phyloP scores from a whole-genome alignment of 2,797 vertebrate genomes.

The Crenuchus spilurus region DNA sequence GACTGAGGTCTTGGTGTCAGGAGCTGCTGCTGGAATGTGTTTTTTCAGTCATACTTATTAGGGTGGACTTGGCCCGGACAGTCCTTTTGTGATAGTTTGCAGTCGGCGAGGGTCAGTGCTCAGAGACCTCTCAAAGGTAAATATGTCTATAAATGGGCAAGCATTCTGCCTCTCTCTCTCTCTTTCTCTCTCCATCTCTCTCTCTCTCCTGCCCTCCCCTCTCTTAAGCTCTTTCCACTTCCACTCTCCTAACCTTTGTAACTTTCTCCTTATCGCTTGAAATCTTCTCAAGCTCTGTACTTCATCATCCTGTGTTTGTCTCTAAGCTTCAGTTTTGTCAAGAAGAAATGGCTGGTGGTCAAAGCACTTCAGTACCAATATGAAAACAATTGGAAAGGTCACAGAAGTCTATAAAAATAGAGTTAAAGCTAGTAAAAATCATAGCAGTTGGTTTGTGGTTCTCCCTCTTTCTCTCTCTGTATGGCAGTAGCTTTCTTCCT shows the following conservation, averaged over 20 bases:
- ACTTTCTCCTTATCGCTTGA: conserved; percentile 6
- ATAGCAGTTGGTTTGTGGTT: background rate
- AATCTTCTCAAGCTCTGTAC: background rate
- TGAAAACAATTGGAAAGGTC: background rate
- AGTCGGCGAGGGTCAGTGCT: conserved; percentile 71
- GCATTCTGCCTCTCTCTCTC: conserved; percentile 45
- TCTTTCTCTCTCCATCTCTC: conserved; percentile 13
- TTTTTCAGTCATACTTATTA: conserved; percentile 67
- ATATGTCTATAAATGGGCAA: conserved; percentile 86
- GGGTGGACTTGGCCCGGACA: conserved; percentile 66
- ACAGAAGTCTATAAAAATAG: background rate
- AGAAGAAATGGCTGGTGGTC: background rate
- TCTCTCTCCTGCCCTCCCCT: background rate
- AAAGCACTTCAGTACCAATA: background rate
- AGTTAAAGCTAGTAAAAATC: background rate
- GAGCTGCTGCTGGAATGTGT: conserved; percentile 73
- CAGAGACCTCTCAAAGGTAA: conserved; percentile 77
- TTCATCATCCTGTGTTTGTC: background rate
- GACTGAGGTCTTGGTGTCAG: conserved; percentile 20
- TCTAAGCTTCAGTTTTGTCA: background rate
- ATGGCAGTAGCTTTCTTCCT: conserved; percentile 63
- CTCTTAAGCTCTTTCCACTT: background rate
- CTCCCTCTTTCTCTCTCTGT: conserved; percentile 11
- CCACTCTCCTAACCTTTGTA: background rate
- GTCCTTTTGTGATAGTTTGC: conserved; percentile 62